Evolutionary conservation across 2,888 invertebrate species (phyloP).

Genomic region (Spialia ferax): DNA sequence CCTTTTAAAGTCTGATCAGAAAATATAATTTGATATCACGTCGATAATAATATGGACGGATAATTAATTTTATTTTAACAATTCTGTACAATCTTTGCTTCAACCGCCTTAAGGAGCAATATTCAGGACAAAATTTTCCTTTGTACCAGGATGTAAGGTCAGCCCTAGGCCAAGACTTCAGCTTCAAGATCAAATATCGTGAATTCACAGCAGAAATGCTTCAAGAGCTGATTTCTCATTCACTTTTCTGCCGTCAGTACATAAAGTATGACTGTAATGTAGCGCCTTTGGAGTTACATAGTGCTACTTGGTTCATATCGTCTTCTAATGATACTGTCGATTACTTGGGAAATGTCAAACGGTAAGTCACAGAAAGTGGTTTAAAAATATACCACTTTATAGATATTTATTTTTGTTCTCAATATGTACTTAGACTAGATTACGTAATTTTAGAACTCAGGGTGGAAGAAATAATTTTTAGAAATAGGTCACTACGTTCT

Average conservation of each 20-base stretch:
- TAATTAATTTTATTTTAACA: too few relatives aligned
- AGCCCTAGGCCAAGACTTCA: constrained; percentile 92
- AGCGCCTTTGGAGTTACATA: constrained; percentile 94
- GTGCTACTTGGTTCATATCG: constrained; percentile 95
- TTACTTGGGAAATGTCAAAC: constrained; percentile 93
- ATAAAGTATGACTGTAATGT: constrained; percentile 96
- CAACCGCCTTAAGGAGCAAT: too few relatives aligned
- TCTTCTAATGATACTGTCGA: constrained; percentile 94
- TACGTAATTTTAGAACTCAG: too few relatives aligned
- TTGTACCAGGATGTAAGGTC: constrained; percentile 91
- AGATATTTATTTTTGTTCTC: too few relatives aligned
- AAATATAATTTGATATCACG: too few relatives aligned
- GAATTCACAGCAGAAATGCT: constrained; percentile 97
- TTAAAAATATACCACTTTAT: too few relatives aligned
- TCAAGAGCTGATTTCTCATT: constrained; percentile 95
- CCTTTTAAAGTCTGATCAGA: too few relatives aligned
- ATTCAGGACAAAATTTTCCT: not conserved
- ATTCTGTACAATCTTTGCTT: too few relatives aligned
- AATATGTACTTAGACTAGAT: too few relatives aligned
- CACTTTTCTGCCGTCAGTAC: constrained; percentile 95
- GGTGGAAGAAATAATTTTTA: too few relatives aligned
- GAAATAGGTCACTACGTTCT: too few relatives aligned
- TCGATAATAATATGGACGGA: too few relatives aligned
- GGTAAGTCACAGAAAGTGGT: constrained; percentile 68
- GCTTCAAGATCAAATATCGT: constrained; percentile 94